These are phyloP conservation scores for Drosophila bunnanda DNA, from an alignment of 2,888 invertebrate genomes.

Conservation along the genomic window DNA sequence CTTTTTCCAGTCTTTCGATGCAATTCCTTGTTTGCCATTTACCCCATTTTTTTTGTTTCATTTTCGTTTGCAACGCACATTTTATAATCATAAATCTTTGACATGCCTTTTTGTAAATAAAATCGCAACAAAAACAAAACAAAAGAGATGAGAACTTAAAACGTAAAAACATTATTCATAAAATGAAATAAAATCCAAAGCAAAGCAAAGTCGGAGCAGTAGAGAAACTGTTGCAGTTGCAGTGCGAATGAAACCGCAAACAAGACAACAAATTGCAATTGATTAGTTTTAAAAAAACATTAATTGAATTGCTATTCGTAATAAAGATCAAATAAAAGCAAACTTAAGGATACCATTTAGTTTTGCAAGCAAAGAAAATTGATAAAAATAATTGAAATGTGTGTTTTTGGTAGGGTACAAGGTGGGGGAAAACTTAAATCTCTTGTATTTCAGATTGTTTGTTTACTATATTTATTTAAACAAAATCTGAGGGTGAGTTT, in stretches of 20 bases:
- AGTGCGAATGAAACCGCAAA: constrained; percentile 38
- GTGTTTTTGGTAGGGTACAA: constrained; percentile 43
- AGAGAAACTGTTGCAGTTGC: constrained; percentile 52
- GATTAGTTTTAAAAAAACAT: constrained; percentile 79
- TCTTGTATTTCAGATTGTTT: neutral
- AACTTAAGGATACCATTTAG: constrained; percentile 64
- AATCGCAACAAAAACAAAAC: constrained; percentile 44
- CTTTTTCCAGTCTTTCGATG: constrained; percentile 46
- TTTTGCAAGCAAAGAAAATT: constrained; percentile 75
- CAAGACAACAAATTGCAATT: constrained; percentile 60
- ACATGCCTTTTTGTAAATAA: constrained; percentile 79
- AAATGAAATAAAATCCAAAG: constrained; percentile 68
- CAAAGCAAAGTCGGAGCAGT: constrained; percentile 22
- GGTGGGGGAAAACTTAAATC: neutral
- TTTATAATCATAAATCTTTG: constrained; percentile 38
- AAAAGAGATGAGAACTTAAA: constrained; percentile 32
- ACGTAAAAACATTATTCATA: constrained; percentile 60
- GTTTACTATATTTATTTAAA: neutral
- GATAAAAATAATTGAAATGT: constrained; percentile 26
- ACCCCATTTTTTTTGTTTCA: neutral
- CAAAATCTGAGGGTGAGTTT: neutral
- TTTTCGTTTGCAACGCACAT: constrained; percentile 44
- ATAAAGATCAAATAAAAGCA: constrained; percentile 63
- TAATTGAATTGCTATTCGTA: constrained; percentile 72
- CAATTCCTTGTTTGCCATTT: constrained; percentile 45